These are phyloP conservation scores for Pogona vitticeps DNA, from an alignment of 2,113 vertebrate genomes.

Conservation along the genomic window DNA sequence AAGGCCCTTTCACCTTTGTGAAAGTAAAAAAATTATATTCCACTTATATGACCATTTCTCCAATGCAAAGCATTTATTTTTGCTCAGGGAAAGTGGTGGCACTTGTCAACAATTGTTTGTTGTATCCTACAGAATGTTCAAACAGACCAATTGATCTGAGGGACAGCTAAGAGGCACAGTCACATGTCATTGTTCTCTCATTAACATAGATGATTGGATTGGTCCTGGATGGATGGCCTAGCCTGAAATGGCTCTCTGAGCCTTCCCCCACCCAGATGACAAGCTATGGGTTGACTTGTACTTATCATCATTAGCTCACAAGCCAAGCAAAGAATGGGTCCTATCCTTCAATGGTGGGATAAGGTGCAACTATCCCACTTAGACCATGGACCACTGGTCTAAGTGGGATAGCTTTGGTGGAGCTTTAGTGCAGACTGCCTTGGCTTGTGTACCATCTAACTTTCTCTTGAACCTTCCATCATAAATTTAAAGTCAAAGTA, in stretches of 20 bases:
- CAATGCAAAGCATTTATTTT: neutral
- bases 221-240: too few species aligned
- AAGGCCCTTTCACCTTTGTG: neutral
- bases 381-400: too few species aligned
- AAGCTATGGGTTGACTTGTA: too few species aligned
- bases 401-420: too few species aligned
- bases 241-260: too few species aligned
- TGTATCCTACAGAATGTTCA: neutral
- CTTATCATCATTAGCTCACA: too few species aligned
- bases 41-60: neutral
- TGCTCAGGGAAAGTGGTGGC: neutral
- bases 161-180: neutral
- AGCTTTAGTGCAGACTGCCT: neutral
- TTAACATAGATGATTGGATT: neutral
- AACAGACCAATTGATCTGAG: neutral
- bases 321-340: too few species aligned
- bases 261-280: too few species aligned
- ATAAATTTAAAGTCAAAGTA: neutral
- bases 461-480: neutral
- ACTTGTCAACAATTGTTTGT: neutral
- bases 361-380: too few species aligned
- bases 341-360: too few species aligned
- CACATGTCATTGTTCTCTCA: neutral
- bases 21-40: neutral
- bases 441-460: neutral